Conservation (phyloP, 53 echinoderm and acorn worm species). For the Zoroaster sp. region DNA sequence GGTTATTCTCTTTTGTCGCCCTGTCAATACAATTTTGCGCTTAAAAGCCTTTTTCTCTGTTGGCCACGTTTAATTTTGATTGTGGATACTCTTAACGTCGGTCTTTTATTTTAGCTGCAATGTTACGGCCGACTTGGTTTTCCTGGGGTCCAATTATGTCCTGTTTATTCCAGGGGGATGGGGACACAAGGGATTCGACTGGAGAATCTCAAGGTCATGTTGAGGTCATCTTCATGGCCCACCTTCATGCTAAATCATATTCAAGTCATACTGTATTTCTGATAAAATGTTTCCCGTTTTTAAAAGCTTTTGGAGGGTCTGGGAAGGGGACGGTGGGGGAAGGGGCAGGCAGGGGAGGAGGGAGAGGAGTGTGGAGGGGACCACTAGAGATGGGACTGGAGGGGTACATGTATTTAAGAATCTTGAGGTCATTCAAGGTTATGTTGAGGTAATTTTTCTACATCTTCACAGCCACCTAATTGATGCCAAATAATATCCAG, state of each 20-base stretch:
- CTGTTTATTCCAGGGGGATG: too few species aligned
- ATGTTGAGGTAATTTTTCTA: too few species aligned
- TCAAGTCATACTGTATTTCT: too few species aligned
- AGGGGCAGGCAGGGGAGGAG: background rate
- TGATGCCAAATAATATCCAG: too few species aligned
- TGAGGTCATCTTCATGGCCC: too few species aligned
- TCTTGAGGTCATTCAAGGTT: too few species aligned
- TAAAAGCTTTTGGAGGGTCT: too few species aligned
- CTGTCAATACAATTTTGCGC: constrained; percentile 33
- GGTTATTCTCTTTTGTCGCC: background rate
- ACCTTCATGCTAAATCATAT: too few species aligned
- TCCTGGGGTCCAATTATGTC: too few species aligned
- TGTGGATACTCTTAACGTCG: background rate
- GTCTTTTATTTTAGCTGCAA: background rate
- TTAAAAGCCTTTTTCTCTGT: constrained; percentile 17
- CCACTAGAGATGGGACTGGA: background rate
- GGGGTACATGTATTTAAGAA: background rate
- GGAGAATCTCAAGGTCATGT: background rate
- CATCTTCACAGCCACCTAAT: too few species aligned
- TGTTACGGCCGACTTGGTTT: too few species aligned
- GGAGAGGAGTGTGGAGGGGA: background rate
- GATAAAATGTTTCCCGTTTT: too few species aligned
- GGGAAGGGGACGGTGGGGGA: background rate
- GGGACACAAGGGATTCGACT: background rate
- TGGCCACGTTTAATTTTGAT: constrained; percentile 25